These are phyloP conservation scores for Psilopsiagon aurifrons DNA, from an alignment of 2,113 vertebrate species.

Conservation along the genomic window DNA sequence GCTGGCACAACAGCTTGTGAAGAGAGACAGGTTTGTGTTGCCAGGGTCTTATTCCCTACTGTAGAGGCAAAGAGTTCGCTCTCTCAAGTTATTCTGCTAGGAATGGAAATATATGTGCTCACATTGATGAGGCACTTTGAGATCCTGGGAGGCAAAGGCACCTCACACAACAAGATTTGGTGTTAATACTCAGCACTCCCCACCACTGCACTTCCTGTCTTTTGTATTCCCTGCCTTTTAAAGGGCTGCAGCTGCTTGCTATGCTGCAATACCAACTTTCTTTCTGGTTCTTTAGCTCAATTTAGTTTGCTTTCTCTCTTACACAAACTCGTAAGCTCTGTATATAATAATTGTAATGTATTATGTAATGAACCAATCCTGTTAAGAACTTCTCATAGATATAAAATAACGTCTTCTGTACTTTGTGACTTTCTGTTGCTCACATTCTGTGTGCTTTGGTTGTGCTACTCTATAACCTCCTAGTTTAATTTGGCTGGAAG, in stretches of 20 bases:
- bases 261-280: not conserved
- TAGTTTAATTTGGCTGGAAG: not conserved
- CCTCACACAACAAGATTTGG: not conserved
- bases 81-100: not conserved
- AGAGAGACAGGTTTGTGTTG: not conserved
- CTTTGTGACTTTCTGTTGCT: not conserved
- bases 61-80: not conserved
- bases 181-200: not conserved
- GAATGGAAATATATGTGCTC: not conserved
- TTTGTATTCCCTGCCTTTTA: not conserved
- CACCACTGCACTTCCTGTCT: not conserved
- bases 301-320: not conserved
- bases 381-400: not conserved
- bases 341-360: fast-evolving
- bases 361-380: not conserved
- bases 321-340: not conserved
- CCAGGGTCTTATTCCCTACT: not conserved
- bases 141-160: not conserved
- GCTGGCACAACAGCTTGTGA: not conserved
- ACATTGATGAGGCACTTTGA: not conserved
- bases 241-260: not conserved
- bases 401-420: not conserved
- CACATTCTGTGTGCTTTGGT: not conserved
- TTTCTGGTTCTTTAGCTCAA: not conserved
- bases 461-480: not conserved